Evolutionary conservation across 1,140 invertebrate species (phyloP), one percentile per base, ranked within the genome.

Genomic region (Bombus terrestris): DNA sequence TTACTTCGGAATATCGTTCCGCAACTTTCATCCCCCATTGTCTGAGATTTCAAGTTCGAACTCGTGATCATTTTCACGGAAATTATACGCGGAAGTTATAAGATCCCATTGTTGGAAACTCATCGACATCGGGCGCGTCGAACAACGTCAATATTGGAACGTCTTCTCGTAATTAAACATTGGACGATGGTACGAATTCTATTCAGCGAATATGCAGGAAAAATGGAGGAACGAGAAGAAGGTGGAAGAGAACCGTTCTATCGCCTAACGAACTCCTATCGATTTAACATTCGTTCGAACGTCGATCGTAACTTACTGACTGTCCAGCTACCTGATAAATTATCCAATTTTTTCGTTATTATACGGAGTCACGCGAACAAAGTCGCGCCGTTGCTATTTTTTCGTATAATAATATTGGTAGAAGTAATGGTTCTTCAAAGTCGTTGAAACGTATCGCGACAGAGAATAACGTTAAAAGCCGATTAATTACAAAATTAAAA

Each of bases 61-160:
- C 81, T 32, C 13, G n/a, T 15, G 53, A 59, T 18, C n/a, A 35
- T 84, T 79, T 68, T 47, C 81, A 22, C 43, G 64, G 22, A 83
- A 77, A 83, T 83, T 83, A 37, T 77, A 71, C 66, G 75, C 82
- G 37, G 25, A 79, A 77, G 32, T 76, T 82, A 43, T 37, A 43
- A 82, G n/a, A 28, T 18, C 47, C 57, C 57, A 47, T 53, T 59
- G 77, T 79, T 71, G 15, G 66, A 72, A 41, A n/a, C 79, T 57
- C 79, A 35, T 81, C 68, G 64, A 68, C 64, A 37, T 43, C 78
- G 25, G 32, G 32, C 28, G 39, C 57, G n/a, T 62, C 76, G 32
- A 8, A 15, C 68, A 53, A 41, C 35, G 68, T 72, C 68, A 59
- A 81, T 72, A 72, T 72, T 81, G 47, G 18, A 72, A 72, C 35